Base-by-base conservation (phyloP, 2,113 vertebrate species). In the Cettia cetti region DNA sequence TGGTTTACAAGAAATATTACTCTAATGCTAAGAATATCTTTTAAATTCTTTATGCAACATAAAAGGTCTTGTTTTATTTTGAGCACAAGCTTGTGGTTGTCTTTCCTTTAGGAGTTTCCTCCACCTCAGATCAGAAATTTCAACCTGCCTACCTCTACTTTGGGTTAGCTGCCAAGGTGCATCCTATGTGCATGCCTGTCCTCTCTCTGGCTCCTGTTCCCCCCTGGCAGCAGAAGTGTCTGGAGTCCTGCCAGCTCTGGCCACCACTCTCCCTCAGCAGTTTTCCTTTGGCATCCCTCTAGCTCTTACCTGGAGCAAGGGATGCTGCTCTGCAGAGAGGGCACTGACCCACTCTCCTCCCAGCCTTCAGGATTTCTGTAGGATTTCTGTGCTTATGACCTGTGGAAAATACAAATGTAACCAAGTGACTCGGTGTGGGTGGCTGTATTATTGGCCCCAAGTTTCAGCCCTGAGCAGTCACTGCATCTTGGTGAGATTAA, bases 161-260 rank as follows among this genome's bases (percentile, higher is more conserved):
- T 56, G 63, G 22, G 17, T 53, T 57, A 77, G 18, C 40, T 80
- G 37, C 47, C 63, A 53, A 53, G 16, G 7, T 44, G 33, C 0
- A 1, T 65, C 15, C 60, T 86, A 44, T 3, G 0, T 52, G 35
- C 24, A 26, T 1, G 1, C 44, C n/a, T 71, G 44, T 90, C n/a
- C 30, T 66, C 22, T 37, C 31, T 63, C 35, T 64, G 16, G 2
- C 31, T 88, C 26, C 24, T 86, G 59, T 42, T 47, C 49, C 30
- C 15, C 59, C n/a, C 30, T 28, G 65, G 61, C 70, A 64, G 66
- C 28, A 44, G 49, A 81, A 90, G 44, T 28, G n/a, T 49, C 81
- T 86, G 45, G 16, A 52, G 40, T 65, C 49, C 31, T 63, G 61
- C 22, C 70, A n/a, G 75, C 65, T 78, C 61, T 10, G 4, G 52